A percentile compares a stretch with the other conserved stretches of the same genome.
phyloP scores from a whole-genome alignment of 2,888 invertebrate species.

The Ischnus inquisitorius region DNA sequence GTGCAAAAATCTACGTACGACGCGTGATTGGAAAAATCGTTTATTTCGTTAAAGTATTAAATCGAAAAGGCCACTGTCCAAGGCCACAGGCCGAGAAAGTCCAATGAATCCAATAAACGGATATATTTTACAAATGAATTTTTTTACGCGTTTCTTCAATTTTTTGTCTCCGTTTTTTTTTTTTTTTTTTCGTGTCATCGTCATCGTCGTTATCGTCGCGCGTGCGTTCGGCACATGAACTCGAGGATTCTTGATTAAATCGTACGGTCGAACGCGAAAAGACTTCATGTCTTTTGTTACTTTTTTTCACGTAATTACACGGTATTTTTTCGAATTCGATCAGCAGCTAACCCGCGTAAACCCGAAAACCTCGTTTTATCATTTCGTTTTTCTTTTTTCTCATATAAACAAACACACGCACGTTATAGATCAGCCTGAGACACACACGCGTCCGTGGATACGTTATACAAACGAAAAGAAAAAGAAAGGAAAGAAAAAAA shows the following conservation, averaged over 20 bases:
- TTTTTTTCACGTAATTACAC: conserved; percentile 19
- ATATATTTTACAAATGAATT: conserved; percentile 64
- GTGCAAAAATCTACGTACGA: conserved; percentile 51
- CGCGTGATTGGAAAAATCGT: conserved; percentile 70
- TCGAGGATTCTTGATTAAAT: conserved; percentile 22
- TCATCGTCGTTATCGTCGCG: conserved; percentile 1
- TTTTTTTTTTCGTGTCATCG: conserved; percentile 31
- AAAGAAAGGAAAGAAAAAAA: not conserved
- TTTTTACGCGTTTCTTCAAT: conserved; percentile 16
- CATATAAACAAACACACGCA: conserved; percentile 43
- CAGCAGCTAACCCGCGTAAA: conserved; percentile 17
- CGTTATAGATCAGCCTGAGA: conserved; percentile 30
- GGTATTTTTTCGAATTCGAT: conserved; percentile 30
- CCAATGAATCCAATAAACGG: conserved; percentile 78
- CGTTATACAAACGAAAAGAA: conserved; percentile 14
- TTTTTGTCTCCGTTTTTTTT: too few relatives aligned
- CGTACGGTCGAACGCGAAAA: conserved; percentile 36
- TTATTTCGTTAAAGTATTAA: conserved; percentile 77
- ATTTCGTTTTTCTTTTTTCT: conserved; percentile 1
- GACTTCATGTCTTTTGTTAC: conserved; percentile 58
- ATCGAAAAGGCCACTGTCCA: conserved; percentile 83
- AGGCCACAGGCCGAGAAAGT: conserved; percentile 83
- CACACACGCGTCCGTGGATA: conserved; percentile 21
- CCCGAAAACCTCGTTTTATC: not conserved
- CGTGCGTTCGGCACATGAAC: conserved; percentile 19